Evolutionary conservation across 2,888 invertebrate genomes (phyloP).

Genomic region (Leptothorax acervorum): DNA sequence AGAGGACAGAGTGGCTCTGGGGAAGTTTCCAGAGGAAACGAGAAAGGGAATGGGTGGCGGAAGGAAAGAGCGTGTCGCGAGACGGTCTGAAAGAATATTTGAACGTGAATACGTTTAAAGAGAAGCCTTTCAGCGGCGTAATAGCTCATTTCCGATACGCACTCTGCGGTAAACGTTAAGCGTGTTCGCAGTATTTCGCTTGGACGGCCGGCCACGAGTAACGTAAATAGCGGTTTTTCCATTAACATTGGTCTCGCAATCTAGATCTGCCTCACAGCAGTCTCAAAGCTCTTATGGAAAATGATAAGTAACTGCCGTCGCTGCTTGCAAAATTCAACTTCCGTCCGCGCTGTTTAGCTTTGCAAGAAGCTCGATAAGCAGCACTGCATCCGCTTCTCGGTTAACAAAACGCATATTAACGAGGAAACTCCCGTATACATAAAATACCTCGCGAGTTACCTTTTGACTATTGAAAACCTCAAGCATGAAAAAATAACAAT

Average conservation of each 20-base stretch:
- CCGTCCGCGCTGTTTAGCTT: conserved; percentile 27
- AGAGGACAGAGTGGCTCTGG: neutral
- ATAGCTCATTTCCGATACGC: conserved; percentile 54
- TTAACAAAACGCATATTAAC: conserved; percentile 39
- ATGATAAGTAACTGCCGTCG: conserved; percentile 43
- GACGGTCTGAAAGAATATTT: conserved; percentile 30
- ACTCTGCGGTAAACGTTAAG: conserved; percentile 13
- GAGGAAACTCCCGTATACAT: neutral
- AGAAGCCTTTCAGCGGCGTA: conserved; percentile 40
- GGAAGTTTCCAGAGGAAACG: neutral
- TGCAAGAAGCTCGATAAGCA: conserved; percentile 26
- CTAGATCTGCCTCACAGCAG: conserved; percentile 27
- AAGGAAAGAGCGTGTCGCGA: conserved; percentile 9
- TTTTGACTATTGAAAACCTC: neutral
- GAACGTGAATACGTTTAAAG: conserved; percentile 43
- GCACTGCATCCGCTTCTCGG: neutral
- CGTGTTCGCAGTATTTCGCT: conserved; percentile 26
- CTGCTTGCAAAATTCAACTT: conserved; percentile 37
- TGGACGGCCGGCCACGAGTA: neutral
- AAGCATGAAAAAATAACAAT: neutral
- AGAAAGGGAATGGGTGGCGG: neutral
- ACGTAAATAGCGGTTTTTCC: conserved; percentile 46
- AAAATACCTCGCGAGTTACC: neutral
- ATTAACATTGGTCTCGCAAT: conserved; percentile 43
- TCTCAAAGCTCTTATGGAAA: conserved; percentile 35